Evolutionary conservation across 2,113 vertebrate genomes (phyloP), one percentile per base, ranked within the genome.

Genomic region (Chaenocephalus aceratus): DNA sequence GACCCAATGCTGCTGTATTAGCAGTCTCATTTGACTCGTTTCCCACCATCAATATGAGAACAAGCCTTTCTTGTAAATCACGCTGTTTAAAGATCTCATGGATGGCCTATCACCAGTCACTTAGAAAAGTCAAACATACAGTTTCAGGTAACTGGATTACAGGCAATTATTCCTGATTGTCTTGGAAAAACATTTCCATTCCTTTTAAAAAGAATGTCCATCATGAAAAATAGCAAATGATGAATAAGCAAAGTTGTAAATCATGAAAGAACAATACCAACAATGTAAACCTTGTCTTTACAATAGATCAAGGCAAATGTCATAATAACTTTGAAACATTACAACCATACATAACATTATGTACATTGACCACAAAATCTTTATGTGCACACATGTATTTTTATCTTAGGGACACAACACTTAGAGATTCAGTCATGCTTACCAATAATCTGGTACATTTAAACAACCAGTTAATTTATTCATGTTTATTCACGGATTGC

Each of bases 121-220:
- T 83, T 80, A 79, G 68, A 92, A 93, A 92, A 92, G 89, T 93
- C 91, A 94, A 90, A 87, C 57, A 23, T 77, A 67, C 68, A 78
- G 80, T 77, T 57, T 64, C 66, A 56, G 75, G 79, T 86, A 90
- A 93, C 86, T 73, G 91, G 91, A 93, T 94, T 93, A 93, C 51
- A 63, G 75, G 75, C 76, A 85, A 87, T 89, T 92, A 89, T 82
- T 92, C 84, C 81, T 53, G 85, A 87, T 85, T 87, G 36, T 53
- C 72, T 48, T 36, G 63, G 63, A 66, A 52, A 80, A 75, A 71
- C 71, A 62, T 63, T 72, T 53, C 30, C 52, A 46, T 56, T 73
- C n/a, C 51, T 85, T 85, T 58, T 62, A 58, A 62, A 57, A 45
- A 72, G 13, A 62, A 0, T n/a, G 16, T 74, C 54, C 57, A 52